Conservation (phyloP, 2,113 vertebrate species). For the Saccopteryx leptura region DNA sequence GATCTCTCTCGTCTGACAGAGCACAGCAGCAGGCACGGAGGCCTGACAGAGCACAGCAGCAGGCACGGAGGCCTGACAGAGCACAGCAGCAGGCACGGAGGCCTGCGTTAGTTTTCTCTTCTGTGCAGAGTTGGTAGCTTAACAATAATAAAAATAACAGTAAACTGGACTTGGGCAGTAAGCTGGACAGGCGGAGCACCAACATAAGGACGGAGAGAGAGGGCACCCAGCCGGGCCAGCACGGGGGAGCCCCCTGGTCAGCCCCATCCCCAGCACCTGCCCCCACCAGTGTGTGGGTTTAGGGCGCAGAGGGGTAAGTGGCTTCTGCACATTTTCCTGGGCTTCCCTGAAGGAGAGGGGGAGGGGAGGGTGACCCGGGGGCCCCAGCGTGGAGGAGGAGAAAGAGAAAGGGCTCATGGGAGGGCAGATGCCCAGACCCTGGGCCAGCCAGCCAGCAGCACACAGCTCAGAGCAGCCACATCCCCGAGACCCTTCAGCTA, state of each 20-base stretch:
- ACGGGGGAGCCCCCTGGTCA: no score
- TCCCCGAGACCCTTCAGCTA: neutral
- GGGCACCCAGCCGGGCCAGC: neutral
- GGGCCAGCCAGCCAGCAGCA: neutral
- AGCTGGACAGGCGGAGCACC: neutral
- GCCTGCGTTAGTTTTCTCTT: neutral
- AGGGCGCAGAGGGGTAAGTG: neutral
- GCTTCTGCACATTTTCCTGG: neutral
- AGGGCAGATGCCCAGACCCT: no score
- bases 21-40: no score
- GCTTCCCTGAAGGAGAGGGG: neutral
- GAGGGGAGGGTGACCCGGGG: neutral
- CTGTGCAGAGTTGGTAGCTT: neutral
- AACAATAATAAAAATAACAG: neutral
- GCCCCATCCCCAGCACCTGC: neutral
- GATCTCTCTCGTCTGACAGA: no score
- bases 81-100: rapidly evolving
- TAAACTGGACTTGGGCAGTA: neutral
- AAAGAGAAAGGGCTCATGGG: neutral
- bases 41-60: no score
- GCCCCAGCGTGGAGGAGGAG: neutral
- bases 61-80: rapidly evolving
- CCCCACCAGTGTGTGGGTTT: neutral
- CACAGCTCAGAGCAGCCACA: neutral
- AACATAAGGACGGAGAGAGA: neutral